A percentile compares a stretch with the other conserved stretches of the same genome.
phyloP scores from a whole-genome alignment of 2,113 vertebrate genomes.

The Leucosticte australis region DNA sequence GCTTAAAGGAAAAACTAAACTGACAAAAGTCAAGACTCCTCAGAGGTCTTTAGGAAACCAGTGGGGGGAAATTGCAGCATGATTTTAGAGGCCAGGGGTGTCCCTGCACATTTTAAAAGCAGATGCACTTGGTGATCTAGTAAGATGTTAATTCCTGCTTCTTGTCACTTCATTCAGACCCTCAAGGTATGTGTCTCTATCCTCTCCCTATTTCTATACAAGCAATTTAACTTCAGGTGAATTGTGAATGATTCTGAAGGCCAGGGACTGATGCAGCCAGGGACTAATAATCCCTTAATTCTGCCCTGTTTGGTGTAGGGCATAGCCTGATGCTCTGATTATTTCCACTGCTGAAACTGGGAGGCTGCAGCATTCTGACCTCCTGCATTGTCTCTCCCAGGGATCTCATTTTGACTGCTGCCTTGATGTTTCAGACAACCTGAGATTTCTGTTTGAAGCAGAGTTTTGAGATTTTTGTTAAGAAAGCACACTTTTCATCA shows the following conservation, averaged over 20 bases:
- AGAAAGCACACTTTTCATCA: slow-evolving; percentile 16
- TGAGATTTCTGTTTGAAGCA: background rate
- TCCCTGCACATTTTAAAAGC: background rate
- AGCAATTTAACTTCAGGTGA: background rate
- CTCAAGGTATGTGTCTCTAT: background rate
- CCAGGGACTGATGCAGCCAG: background rate
- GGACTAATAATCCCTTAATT: background rate
- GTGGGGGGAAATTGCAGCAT: background rate
- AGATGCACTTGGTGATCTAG: background rate
- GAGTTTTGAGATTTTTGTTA: background rate
- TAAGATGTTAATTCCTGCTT: background rate
- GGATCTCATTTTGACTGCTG: background rate
- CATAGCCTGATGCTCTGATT: background rate
- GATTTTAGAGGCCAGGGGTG: background rate
- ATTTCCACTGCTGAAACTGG: background rate
- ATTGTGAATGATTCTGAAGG: background rate
- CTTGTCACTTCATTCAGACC: background rate
- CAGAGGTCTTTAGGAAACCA: background rate
- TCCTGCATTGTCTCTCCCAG: background rate
- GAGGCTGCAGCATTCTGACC: slow-evolving; percentile 4
- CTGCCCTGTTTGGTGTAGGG: background rate
- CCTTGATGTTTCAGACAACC: slow-evolving; percentile 8
- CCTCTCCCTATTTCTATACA: background rate
- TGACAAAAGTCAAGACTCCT: background rate
- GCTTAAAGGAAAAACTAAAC: background rate